phyloP scores from a whole-genome alignment of 2,888 invertebrate species.

The Ganaspis brasiliensis region DNA sequence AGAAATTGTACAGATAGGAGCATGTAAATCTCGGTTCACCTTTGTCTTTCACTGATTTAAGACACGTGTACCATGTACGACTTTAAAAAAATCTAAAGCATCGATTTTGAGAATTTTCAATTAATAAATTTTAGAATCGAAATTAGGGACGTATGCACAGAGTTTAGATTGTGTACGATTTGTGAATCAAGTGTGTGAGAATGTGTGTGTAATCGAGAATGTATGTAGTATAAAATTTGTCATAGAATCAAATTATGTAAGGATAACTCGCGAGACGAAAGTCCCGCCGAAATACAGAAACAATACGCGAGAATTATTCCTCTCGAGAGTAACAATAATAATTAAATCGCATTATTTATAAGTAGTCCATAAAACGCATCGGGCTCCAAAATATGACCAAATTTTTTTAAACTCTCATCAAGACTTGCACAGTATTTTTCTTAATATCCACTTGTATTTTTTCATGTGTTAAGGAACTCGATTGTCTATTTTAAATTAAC shows the following conservation, averaged over 20 bases:
- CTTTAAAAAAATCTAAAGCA: slow-evolving; percentile 15
- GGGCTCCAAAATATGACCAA: slow-evolving; percentile 37
- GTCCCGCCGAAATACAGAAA: slow-evolving; percentile 28
- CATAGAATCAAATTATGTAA: slow-evolving; percentile 31
- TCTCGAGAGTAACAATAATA: slow-evolving; percentile 26
- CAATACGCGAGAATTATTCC: slow-evolving; percentile 23
- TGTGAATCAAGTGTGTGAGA: slow-evolving; percentile 1
- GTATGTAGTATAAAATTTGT: slow-evolving; percentile 35
- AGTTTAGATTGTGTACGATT: neutral
- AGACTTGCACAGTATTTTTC: slow-evolving; percentile 22
- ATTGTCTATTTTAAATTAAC: slow-evolving; percentile 1
- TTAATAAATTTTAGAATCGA: slow-evolving; percentile 32
- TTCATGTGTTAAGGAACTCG: slow-evolving; percentile 41
- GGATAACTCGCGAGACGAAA: slow-evolving; percentile 9
- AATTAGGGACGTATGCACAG: slow-evolving; percentile 19
- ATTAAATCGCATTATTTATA: slow-evolving; percentile 22
- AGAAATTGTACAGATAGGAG: neutral
- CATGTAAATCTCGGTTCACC: neutral
- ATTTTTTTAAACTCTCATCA: slow-evolving; percentile 36
- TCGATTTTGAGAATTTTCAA: slow-evolving; percentile 16
- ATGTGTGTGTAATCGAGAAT: slow-evolving; percentile 27
- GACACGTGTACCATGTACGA: neutral
- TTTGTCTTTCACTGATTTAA: slow-evolving; percentile 1
- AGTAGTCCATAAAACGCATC: slow-evolving; percentile 16
- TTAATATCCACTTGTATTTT: neutral